Base-by-base conservation (phyloP, 2,113 vertebrate genomes). In the Embiotoca jacksoni region DNA sequence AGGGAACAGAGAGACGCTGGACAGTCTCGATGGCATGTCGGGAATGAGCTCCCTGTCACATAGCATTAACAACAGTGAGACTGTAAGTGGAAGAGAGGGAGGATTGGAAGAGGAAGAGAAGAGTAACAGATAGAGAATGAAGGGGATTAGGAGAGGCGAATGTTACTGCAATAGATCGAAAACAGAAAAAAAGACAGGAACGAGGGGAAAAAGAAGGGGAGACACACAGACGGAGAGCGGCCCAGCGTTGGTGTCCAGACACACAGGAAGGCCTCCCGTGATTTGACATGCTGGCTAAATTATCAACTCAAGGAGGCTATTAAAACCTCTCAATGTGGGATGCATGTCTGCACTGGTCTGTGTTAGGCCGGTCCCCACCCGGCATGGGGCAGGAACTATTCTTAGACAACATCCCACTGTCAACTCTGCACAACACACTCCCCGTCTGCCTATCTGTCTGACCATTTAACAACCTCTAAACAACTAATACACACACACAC, bases 221-320 rank as follows among this genome's bases (percentile, higher is more conserved):
- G 30, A 56, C 31, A 69, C 53, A 83, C 16, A 36, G 52, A 60
- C 46, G 68, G 11, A 58, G 37, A 53, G 59, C 31, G 8, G 62
- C 70, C 60, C 36, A 49, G 78, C 10, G 37, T 69, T 59, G 46
- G 75, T 66, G 59, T 81, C 54, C 70, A 64, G 55, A 72, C 44
- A 52, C 57, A 80, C 56, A 86, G 84, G 78, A 88, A 83, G 80
- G 39, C 36, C 80, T 80, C 60, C 49, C 73, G 60, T 85, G 85
- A 90, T 88, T 85, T 63, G 54, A 89, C 76, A 89, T 75, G 59
- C 54, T 37, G 67, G 74, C 71, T 80, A 86, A 81, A 91, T 89
- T 50, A 91, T 83, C 80, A 86, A 52, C 75, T 88, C 69, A 73
- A 80, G 50, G 69, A 77, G 75, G 30, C 71, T 83, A 75, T 87